Evolutionary conservation across 2,888 invertebrate species (phyloP).

Genomic region (Sinotaia quadrata): DNA sequence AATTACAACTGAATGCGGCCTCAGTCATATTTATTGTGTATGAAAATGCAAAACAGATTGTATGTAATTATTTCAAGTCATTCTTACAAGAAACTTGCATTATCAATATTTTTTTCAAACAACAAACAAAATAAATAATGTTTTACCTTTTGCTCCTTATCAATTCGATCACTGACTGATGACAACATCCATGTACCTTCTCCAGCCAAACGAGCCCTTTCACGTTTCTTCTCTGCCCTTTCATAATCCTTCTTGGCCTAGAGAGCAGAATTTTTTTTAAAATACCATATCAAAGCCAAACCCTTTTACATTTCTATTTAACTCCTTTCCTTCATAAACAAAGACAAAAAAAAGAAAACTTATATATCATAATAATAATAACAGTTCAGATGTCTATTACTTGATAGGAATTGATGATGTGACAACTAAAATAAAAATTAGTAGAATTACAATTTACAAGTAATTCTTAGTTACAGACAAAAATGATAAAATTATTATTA

Average conservation of each 20-base stretch:
- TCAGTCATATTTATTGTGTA: too few species aligned
- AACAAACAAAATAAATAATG: too few species aligned
- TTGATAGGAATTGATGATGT: background rate
- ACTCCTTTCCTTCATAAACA: too few species aligned
- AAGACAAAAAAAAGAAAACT: too few species aligned
- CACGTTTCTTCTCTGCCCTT: conserved; percentile 55
- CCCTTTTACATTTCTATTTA: background rate
- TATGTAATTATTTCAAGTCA: too few species aligned
- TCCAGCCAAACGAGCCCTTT: conserved; percentile 57
- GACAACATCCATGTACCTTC: conserved; percentile 74
- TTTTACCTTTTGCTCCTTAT: conserved; percentile 55
- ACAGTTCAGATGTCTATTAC: background rate
- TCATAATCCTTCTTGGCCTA: conserved; percentile 66
- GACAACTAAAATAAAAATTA: background rate
- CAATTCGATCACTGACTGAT: conserved; percentile 69
- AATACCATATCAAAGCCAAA: background rate
- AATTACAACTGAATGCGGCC: too few species aligned
- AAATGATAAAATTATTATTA: too few species aligned
- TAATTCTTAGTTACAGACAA: too few species aligned
- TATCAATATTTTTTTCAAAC: too few species aligned
- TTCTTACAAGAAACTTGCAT: too few species aligned
- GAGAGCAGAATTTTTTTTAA: background rate
- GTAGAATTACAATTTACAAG: background rate
- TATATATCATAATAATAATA: background rate
- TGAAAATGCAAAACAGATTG: too few species aligned